Conservation (phyloP, 2,888 invertebrate species). For the Ophonus ardosiacus region DNA sequence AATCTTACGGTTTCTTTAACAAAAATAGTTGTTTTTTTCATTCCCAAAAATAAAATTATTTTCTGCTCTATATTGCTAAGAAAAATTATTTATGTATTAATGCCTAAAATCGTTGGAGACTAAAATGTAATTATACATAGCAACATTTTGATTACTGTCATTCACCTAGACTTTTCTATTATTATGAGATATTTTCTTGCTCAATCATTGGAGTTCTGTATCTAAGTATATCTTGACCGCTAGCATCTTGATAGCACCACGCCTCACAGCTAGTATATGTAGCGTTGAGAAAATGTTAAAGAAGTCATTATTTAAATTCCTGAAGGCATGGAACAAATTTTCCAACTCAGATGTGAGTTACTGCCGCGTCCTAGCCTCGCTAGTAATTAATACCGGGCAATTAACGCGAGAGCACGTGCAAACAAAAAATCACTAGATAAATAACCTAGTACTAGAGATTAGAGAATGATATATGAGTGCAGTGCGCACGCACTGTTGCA, state of each 20-base stretch:
- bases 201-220: not conserved
- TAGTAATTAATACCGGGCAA: constrained; percentile 46
- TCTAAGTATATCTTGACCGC: not conserved
- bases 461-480: constrained; percentile 32
- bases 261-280: constrained; percentile 26
- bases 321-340: constrained; percentile 44
- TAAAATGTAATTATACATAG: too few relatives aligned
- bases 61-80: too few relatives aligned
- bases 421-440: constrained; percentile 48
- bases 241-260: constrained; percentile 12
- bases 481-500: not conserved
- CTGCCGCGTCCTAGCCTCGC: constrained; percentile 27
- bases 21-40: too few relatives aligned
- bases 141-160: too few relatives aligned
- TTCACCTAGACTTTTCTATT: not conserved
- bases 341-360: constrained; percentile 39
- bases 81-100: too few relatives aligned
- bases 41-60: too few relatives aligned
- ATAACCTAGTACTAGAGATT: constrained; percentile 34
- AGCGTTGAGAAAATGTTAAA: constrained; percentile 31
- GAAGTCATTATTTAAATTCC: constrained; percentile 48
- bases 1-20: too few relatives aligned
- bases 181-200: not conserved
- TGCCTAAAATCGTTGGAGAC: too few relatives aligned
- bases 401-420: constrained; percentile 38